Conservation (phyloP, 2,888 invertebrate species). For the Leptarthrus brevirostris region DNA sequence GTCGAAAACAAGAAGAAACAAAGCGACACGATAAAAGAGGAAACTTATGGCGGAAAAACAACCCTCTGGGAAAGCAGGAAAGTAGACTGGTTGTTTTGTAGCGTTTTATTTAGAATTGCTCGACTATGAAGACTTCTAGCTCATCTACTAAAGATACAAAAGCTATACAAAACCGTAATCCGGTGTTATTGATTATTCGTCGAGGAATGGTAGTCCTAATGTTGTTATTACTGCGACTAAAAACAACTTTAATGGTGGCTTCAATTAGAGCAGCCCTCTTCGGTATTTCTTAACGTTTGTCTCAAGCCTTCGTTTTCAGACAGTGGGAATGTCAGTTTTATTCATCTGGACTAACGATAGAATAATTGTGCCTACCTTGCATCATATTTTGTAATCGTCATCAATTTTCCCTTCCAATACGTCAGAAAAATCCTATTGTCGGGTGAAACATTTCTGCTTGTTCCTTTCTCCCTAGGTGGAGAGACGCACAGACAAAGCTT, state of each 20-base stretch:
- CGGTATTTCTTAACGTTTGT: background rate
- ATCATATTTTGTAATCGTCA: constrained; percentile 29
- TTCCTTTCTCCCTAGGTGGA: background rate
- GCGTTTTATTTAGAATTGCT: constrained; percentile 1
- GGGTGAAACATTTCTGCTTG: background rate
- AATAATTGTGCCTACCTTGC: constrained; percentile 37
- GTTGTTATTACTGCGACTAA: constrained; percentile 25
- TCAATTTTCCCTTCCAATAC: constrained; percentile 29
- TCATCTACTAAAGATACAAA: background rate
- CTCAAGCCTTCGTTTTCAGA: background rate
- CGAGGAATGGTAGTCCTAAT: background rate
- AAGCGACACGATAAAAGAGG: constrained; percentile 13
- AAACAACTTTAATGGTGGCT: constrained; percentile 21
- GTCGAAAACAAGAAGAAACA: constrained; percentile 32
- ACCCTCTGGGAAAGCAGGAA: background rate
- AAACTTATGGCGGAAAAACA: constrained; percentile 31
- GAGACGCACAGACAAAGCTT: constrained; percentile 4
- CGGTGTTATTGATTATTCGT: constrained; percentile 35
- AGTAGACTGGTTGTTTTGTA: background rate
- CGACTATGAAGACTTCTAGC: background rate
- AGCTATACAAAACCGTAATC: background rate
- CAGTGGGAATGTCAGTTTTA: constrained; percentile 3
- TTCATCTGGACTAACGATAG: background rate
- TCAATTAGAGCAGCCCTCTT: constrained; percentile 34
- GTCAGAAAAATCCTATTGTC: constrained; percentile 30